phyloP scores from a whole-genome alignment of 2,113 vertebrate species.

The Sceloporus undulatus region DNA sequence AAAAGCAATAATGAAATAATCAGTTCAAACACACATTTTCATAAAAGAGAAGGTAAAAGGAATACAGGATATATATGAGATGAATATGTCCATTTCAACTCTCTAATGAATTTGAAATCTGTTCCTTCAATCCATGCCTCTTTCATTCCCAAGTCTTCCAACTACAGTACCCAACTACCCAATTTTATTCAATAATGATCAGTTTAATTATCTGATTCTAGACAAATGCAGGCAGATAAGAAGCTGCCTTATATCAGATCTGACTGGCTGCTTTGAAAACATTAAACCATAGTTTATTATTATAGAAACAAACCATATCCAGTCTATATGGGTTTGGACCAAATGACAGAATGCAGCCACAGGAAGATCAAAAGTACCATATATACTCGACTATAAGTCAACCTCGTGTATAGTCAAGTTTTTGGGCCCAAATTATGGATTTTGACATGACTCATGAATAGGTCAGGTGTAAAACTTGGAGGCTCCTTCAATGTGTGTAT shows the following conservation, averaged over 20 bases:
- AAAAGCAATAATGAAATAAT: no score
- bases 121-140: no score
- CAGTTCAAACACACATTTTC: neutral
- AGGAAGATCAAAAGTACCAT: neutral
- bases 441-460: no score
- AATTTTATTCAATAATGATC: slow-evolving; percentile 10
- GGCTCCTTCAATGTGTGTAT: no score
- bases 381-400: no score
- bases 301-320: no score
- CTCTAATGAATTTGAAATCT: neutral
- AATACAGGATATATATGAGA: neutral
- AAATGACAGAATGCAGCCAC: neutral
- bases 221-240: neutral
- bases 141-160: neutral
- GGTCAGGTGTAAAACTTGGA: no score
- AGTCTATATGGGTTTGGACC: no score
- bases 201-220: neutral
- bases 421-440: no score
- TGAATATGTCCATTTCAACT: neutral
- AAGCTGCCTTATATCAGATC: neutral
- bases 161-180: neutral
- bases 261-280: neutral
- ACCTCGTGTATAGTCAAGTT: no score
- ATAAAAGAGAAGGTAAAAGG: neutral
- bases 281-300: neutral